Evolutionary conservation across 2,797 vertebrate genomes (phyloP).

Genomic region (Falco biarmicus): DNA sequence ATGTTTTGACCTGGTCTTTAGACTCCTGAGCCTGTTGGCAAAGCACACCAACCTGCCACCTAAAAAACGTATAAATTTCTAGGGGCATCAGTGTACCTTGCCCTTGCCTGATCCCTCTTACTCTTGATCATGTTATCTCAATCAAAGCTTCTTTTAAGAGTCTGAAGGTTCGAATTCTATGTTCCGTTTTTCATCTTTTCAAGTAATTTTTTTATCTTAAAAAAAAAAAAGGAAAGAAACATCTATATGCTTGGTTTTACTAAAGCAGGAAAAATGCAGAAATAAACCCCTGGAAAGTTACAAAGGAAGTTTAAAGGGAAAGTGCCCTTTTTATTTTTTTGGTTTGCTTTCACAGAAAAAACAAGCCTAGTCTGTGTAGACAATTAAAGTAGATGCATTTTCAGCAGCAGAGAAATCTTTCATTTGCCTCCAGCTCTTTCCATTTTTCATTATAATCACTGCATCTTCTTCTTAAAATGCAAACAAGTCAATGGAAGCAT

Average conservation of each 20-base stretch:
- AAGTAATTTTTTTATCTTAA: neutral
- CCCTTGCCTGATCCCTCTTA: neutral
- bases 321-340: constrained; percentile 31
- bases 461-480: constrained; percentile 64
- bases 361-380: constrained; percentile 14
- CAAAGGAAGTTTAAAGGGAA: constrained; percentile 20
- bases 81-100: neutral
- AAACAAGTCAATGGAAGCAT: constrained; percentile 54
- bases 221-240: neutral
- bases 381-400: constrained; percentile 65
- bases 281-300: neutral
- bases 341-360: constrained; percentile 48
- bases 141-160: neutral
- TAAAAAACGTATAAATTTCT: neutral
- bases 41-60: neutral
- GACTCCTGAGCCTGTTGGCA: neutral
- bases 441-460: constrained; percentile 63
- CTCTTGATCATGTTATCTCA: neutral
- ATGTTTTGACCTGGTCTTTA: neutral
- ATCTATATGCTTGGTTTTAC: too few relatives aligned
- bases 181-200: neutral
- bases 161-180: neutral
- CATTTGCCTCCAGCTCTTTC: constrained; percentile 51
- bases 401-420: constrained; percentile 33
- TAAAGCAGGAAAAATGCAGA: neutral